phyloP scores from a whole-genome alignment of 2,797 vertebrate species.

The Enteromius paludinosus region DNA sequence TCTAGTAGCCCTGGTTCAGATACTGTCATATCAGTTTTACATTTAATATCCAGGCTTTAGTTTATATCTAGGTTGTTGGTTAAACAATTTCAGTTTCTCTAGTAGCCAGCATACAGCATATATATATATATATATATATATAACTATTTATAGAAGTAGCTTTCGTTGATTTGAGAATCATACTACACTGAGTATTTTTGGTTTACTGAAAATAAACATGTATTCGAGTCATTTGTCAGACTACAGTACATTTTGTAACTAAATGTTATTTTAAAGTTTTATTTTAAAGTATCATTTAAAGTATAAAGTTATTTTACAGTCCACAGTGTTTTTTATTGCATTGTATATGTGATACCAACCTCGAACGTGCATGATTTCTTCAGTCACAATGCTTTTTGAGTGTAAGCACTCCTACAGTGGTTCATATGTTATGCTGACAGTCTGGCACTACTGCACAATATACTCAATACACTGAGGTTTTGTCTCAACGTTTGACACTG shows the following conservation, averaged over 20 bases:
- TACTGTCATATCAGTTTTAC: background rate
- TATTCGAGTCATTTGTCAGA: background rate
- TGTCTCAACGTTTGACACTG: background rate
- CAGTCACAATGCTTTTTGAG: background rate
- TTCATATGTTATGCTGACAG: background rate
- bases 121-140: too few relatives aligned
- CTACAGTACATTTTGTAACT: background rate
- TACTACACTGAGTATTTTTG: too few relatives aligned
- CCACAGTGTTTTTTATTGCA: background rate
- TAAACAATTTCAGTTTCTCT: background rate
- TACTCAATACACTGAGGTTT: background rate
- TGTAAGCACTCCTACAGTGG: background rate
- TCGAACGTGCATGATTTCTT: background rate
- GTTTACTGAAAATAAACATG: too few relatives aligned
- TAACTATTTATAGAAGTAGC: too few relatives aligned
- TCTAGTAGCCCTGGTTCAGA: background rate
- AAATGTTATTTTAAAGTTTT: background rate
- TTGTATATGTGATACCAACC: background rate
- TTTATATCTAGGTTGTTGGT: background rate
- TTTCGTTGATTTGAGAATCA: too few relatives aligned
- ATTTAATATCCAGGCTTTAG: too few relatives aligned
- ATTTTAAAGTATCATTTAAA: too few relatives aligned
- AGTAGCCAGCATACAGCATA: background rate
- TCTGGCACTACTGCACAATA: background rate
- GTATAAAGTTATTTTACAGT: background rate